Evolutionary conservation across 2,797 vertebrate species (phyloP).

Genomic region (Chrosomus eos): DNA sequence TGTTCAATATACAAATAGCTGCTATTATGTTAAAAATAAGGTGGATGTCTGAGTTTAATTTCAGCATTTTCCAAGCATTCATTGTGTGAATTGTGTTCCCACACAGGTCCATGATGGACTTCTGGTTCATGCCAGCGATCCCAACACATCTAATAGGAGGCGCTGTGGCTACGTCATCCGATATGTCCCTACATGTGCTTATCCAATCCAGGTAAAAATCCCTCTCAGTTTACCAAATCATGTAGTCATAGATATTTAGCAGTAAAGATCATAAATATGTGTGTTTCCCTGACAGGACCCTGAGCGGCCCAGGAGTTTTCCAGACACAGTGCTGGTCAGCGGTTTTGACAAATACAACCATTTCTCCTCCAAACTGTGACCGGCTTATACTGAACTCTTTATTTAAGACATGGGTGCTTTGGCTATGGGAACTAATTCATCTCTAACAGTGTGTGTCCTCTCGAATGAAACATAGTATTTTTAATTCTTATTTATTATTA

Average conservation of each 20-base stretch:
- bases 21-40: background rate
- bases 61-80: background rate
- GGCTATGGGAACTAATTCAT: background rate
- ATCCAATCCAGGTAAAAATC: constrained; percentile 74
- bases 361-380: constrained; percentile 64
- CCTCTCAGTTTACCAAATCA: background rate
- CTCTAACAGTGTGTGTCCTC: background rate
- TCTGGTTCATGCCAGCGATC: constrained; percentile 80
- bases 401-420: background rate
- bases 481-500: background rate
- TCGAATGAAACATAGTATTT: background rate
- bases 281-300: constrained; percentile 69
- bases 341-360: constrained; percentile 75
- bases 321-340: constrained; percentile 69
- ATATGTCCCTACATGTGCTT: constrained; percentile 78
- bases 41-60: background rate
- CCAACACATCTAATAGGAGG: constrained; percentile 78
- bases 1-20: background rate
- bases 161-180: constrained; percentile 83
- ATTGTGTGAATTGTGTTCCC: background rate
- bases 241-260: background rate
- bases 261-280: background rate
- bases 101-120: constrained; percentile 80
- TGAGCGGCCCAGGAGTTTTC: constrained; percentile 77
- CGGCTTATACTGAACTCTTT: background rate